phyloP scores from a whole-genome alignment of 1,140 invertebrate species.

The Orchestia grillus region DNA sequence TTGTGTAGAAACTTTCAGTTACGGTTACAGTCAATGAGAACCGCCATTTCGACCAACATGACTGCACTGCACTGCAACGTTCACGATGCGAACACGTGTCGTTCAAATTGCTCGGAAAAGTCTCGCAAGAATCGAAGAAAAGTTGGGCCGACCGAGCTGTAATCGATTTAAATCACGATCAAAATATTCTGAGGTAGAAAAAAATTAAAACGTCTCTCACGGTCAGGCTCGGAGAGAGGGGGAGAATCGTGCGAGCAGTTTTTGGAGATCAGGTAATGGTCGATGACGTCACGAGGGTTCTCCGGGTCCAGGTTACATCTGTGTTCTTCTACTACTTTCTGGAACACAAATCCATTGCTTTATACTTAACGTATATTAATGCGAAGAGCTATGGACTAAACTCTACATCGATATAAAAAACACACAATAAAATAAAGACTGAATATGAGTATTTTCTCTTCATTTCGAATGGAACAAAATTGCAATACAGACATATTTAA shows the following conservation, averaged over 20 bases:
- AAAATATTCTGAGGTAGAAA: background rate
- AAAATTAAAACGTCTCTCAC: background rate
- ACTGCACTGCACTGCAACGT: no score
- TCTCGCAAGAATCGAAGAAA: no score
- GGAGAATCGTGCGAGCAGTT: conserved; percentile 3
- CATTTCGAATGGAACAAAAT: no score
- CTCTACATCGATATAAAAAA: no score
- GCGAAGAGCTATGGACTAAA: background rate
- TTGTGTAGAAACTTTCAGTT: background rate
- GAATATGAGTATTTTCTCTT: no score
- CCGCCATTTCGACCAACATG: background rate
- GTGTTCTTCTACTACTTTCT: conserved; percentile 69
- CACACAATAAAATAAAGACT: no score
- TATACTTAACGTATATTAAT: background rate
- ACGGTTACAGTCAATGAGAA: background rate
- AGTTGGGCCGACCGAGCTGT: no score
- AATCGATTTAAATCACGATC: background rate
- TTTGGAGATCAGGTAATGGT: conserved; percentile 70
- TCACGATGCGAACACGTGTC: no score
- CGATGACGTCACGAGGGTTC: conserved; percentile 71
- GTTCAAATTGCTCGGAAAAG: no score
- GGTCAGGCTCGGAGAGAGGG: background rate
- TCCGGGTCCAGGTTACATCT: conserved; percentile 69
- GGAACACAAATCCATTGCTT: background rate
- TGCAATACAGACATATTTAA: no score